A percentile compares a stretch with the other conserved stretches of the same genome.
Conservation (phyloP, 2,797 vertebrate genomes). For the Amniataba percoides region DNA sequence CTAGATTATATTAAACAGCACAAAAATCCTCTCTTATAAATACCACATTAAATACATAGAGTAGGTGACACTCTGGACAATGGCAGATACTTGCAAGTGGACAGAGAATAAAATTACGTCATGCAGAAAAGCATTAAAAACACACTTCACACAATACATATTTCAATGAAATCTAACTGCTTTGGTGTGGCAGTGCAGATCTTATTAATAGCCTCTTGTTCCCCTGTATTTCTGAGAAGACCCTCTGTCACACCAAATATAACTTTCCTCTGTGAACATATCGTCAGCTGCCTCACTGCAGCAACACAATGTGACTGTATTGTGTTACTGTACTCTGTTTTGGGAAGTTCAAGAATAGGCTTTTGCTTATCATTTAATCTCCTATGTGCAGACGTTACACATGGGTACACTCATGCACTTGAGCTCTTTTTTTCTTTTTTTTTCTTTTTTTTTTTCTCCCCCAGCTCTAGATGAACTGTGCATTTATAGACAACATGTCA, state of each 20-base stretch:
- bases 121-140: not conserved
- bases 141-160: not conserved
- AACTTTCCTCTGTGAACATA: constrained; percentile 58
- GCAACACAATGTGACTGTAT: constrained; percentile 39
- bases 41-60: not conserved
- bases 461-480: constrained; percentile 13
- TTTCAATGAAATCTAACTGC: not conserved
- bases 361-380: constrained; percentile 68
- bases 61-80: not conserved
- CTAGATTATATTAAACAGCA: not conserved
- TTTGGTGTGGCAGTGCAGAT: not conserved
- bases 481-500: not conserved
- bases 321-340: constrained; percentile 69
- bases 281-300: constrained; percentile 31
- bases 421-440: constrained; percentile 12
- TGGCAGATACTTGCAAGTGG: not conserved
- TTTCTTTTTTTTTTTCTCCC: constrained; percentile 13
- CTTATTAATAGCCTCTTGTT: constrained; percentile 56
- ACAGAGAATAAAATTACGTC: not conserved
- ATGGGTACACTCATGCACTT: constrained; percentile 49
- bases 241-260: constrained; percentile 57
- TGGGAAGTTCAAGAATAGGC: constrained; percentile 82
- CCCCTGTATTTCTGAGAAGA: constrained; percentile 69
- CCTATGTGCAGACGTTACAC: constrained; percentile 62
- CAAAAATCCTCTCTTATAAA: not conserved